Conservation (phyloP, 2,113 vertebrate species). For the Lepus europaeus region DNA sequence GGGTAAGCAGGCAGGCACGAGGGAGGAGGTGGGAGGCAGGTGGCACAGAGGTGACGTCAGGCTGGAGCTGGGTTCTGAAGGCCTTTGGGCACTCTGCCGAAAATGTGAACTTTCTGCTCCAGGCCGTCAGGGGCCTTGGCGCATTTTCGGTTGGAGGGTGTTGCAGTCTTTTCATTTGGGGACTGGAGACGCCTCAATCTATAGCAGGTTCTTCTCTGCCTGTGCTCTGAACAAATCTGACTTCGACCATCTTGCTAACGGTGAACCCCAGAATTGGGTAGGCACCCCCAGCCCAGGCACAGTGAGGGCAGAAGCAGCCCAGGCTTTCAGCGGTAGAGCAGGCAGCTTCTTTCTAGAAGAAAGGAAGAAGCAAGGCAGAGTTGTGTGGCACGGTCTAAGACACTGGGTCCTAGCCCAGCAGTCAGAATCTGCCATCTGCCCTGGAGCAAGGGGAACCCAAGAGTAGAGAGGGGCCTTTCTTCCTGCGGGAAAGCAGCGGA, state of each 20-base stretch:
- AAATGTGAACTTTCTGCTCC: not conserved
- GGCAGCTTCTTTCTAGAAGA: not conserved
- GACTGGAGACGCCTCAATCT: not conserved
- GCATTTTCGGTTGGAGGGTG: not conserved
- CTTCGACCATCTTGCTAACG: not conserved
- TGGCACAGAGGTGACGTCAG: too few species aligned
- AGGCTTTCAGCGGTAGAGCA: not conserved
- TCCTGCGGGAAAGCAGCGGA: not conserved
- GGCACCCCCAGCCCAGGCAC: not conserved
- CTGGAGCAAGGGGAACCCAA: not conserved
- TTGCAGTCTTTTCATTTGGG: not conserved
- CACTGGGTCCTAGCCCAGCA: not conserved
- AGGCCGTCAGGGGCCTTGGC: not conserved
- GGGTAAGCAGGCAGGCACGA: not conserved
- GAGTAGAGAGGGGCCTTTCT: not conserved
- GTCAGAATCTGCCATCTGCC: not conserved
- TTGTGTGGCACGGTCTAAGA: not conserved
- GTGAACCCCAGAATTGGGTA: not conserved
- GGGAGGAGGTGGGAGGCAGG: not conserved
- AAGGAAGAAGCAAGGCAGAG: not conserved
- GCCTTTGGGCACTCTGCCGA: not conserved
- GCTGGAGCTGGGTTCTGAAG: not conserved
- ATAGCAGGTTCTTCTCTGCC: not conserved
- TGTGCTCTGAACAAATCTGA: not conserved
- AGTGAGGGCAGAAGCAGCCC: not conserved